phyloP scores from a whole-genome alignment of 2,888 invertebrate species.

The Brachypalpus laphriformis region DNA sequence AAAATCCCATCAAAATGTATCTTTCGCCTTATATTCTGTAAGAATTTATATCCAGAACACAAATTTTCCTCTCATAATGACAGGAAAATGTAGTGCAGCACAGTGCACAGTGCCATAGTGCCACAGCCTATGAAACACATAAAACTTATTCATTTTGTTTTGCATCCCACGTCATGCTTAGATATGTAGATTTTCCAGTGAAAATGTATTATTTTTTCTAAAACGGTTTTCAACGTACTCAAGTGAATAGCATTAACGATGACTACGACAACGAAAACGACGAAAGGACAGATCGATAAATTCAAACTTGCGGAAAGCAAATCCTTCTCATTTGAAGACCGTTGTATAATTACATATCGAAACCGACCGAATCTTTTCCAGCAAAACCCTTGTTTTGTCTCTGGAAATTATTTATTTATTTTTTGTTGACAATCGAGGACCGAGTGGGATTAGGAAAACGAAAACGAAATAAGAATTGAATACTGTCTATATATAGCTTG shows the following conservation, averaged over 20 bases:
- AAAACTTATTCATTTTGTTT: slow-evolving; percentile 44
- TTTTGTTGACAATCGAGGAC: slow-evolving; percentile 53
- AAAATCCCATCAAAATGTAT: slow-evolving; percentile 65
- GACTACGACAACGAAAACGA: background rate
- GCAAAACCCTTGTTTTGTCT: slow-evolving; percentile 52
- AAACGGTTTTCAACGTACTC: slow-evolving; percentile 39
- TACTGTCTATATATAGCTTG: slow-evolving; percentile 18
- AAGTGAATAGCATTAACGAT: slow-evolving; percentile 60
- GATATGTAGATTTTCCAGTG: background rate
- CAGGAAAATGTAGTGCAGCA: slow-evolving; percentile 58
- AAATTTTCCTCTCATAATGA: slow-evolving; percentile 56
- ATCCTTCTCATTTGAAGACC: slow-evolving; percentile 37
- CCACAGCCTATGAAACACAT: slow-evolving; percentile 42
- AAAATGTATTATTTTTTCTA: slow-evolving; percentile 60
- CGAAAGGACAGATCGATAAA: slow-evolving; percentile 56
- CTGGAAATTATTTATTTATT: slow-evolving; percentile 54
- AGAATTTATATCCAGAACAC: slow-evolving; percentile 58
- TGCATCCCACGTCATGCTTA: slow-evolving; percentile 16
- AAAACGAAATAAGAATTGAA: slow-evolving; percentile 65
- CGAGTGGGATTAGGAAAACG: slow-evolving; percentile 53
- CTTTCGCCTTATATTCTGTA: slow-evolving; percentile 57
- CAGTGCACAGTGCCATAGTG: slow-evolving; percentile 20
- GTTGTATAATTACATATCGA: slow-evolving; percentile 58
- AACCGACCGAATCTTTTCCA: slow-evolving; percentile 16
- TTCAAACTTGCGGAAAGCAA: slow-evolving; percentile 53